phyloP scores from a whole-genome alignment of 1,140 invertebrate genomes.

The Trinorchestia longiramus region DNA sequence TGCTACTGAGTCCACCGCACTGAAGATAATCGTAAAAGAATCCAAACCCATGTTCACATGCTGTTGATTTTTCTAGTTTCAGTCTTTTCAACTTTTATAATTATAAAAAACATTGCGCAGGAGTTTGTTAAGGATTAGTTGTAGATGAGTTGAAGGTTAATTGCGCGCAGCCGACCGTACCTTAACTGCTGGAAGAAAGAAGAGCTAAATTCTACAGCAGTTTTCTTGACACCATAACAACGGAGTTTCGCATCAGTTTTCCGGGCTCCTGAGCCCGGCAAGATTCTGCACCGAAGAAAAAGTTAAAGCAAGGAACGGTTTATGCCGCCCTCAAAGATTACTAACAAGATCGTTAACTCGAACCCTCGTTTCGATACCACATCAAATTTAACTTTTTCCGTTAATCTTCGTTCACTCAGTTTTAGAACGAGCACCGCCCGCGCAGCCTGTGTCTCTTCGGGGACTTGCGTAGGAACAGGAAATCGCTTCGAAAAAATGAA shows the following conservation, averaged over 20 bases:
- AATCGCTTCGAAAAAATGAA: not conserved
- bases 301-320: not conserved
- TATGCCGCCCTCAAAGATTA: slow-evolving; percentile 18
- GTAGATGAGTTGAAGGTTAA: not conserved
- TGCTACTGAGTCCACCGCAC: not conserved
- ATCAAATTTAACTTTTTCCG: slow-evolving; percentile 52
- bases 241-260: not conserved
- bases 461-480: not conserved
- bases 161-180: not conserved
- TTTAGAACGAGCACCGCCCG: not conserved
- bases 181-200: not conserved
- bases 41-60: not conserved
- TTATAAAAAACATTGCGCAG: not conserved
- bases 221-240: not conserved
- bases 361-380: slow-evolving; percentile 36
- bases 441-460: not conserved
- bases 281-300: not conserved
- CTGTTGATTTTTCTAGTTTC: not conserved
- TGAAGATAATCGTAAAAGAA: not conserved
- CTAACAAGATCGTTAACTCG: slow-evolving; percentile 44
- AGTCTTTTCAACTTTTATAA: not conserved
- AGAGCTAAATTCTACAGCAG: not conserved
- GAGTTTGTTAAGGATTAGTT: not conserved
- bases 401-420: slow-evolving; percentile 53
- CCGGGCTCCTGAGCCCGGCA: not conserved